phyloP scores from a whole-genome alignment of 1,140 invertebrate species.

The Trichoplusia ni region DNA sequence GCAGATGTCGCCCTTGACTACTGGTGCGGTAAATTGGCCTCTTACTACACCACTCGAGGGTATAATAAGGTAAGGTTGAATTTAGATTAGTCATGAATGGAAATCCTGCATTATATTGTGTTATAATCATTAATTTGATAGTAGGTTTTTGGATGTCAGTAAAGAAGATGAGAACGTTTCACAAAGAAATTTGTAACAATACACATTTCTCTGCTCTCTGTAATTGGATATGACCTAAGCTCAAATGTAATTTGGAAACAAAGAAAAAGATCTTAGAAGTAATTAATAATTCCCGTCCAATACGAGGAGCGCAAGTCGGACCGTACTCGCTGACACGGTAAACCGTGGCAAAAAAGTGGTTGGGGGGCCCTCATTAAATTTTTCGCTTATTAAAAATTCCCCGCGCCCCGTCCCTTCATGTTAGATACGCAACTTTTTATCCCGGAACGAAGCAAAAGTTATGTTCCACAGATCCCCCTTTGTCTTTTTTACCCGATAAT shows the following conservation, averaged over 20 bases:
- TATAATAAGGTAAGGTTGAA: conserved; percentile 58
- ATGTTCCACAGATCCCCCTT: conserved; percentile 70
- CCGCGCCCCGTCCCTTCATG: conserved; percentile 69
- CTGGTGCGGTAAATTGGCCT: conserved; percentile 74
- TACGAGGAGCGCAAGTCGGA: conserved; percentile 37
- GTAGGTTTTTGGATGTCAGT: neutral
- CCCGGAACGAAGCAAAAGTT: conserved; percentile 73
- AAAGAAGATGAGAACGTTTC: too few species aligned
- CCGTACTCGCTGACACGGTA: conserved; percentile 58
- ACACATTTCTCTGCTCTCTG: too few species aligned
- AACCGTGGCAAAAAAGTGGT: conserved; percentile 61
- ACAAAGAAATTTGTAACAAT: too few species aligned
- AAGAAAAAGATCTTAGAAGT: conserved; percentile 26
- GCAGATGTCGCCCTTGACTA: conserved; percentile 76
- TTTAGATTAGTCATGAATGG: conserved; percentile 25
- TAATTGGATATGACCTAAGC: conserved; percentile 5
- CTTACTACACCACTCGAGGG: conserved; percentile 49
- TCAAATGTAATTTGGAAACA: neutral
- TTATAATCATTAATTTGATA: neutral
- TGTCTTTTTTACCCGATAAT: conserved; percentile 77
- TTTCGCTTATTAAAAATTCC: conserved; percentile 82
- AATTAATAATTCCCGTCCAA: conserved; percentile 43
- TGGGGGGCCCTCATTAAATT: conserved; percentile 76
- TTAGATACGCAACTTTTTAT: conserved; percentile 77
- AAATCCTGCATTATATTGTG: neutral